Evolutionary conservation across 2,113 vertebrate species (phyloP).

Genomic region (Brienomyrus longianalis): DNA sequence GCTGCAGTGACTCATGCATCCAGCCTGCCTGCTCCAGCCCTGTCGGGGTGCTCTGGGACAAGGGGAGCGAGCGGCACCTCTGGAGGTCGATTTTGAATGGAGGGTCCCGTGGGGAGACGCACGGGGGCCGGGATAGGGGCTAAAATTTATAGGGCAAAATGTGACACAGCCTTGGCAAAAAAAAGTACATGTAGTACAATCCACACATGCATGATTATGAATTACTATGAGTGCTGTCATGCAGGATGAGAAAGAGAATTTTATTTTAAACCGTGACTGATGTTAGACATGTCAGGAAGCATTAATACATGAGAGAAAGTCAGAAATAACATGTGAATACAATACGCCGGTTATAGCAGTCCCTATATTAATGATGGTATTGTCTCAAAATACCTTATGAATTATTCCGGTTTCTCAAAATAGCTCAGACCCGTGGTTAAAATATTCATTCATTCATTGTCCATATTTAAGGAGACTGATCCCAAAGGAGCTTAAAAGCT

Average conservation of each 20-base stretch:
- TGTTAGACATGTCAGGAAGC: not conserved
- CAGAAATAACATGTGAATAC: not conserved
- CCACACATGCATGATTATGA: not conserved
- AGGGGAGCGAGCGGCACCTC: constrained; percentile 70
- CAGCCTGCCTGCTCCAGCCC: constrained; percentile 60
- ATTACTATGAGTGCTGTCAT: not conserved
- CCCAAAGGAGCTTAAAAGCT: not conserved
- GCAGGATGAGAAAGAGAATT: not conserved
- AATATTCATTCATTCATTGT: not conserved
- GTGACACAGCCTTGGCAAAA: constrained; percentile 34
- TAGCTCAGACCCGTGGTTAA: not conserved
- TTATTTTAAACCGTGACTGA: not conserved
- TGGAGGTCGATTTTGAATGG: constrained; percentile 70
- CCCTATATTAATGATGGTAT: not conserved
- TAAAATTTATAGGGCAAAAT: constrained; percentile 54
- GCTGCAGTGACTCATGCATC: constrained; percentile 56
- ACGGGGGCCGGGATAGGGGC: constrained; percentile 60
- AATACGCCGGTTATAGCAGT: not conserved
- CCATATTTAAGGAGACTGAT: not conserved
- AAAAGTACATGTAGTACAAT: not conserved
- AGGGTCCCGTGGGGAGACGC: constrained; percentile 61
- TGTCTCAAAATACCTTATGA: constrained; percentile 4
- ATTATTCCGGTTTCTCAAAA: not conserved
- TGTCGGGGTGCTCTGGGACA: constrained; percentile 67
- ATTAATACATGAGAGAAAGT: not conserved